Conservation (phyloP, 2,113 vertebrate species). For the Madoqua kirkii region DNA sequence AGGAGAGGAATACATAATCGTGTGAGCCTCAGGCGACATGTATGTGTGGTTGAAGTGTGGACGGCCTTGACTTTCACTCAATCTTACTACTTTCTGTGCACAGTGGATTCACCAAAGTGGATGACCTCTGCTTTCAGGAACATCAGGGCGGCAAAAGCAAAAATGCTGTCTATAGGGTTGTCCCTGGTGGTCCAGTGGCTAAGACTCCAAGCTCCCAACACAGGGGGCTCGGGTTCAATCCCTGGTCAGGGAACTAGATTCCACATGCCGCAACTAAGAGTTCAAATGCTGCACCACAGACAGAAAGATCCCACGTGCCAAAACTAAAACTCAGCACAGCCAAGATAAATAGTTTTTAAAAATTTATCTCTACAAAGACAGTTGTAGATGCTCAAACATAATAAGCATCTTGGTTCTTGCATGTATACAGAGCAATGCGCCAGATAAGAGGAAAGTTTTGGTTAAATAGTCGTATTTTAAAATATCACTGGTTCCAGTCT, state of each 20-base stretch:
- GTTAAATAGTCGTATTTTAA: background rate
- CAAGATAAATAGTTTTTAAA: background rate
- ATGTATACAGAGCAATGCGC: background rate
- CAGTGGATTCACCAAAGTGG: background rate
- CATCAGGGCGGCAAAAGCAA: background rate
- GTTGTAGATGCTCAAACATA: background rate
- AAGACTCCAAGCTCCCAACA: background rate
- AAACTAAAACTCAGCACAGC: background rate
- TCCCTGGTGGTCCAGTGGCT: background rate
- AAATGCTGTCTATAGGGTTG: background rate
- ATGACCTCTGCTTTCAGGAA: background rate
- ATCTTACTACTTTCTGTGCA: background rate
- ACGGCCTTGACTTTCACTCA: background rate
- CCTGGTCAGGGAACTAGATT: background rate
- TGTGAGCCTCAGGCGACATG: background rate
- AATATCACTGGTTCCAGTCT: background rate
- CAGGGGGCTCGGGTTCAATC: background rate
- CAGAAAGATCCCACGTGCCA: background rate
- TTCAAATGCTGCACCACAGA: background rate
- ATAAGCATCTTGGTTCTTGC: background rate
- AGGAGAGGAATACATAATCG: slow-evolving; percentile 28
- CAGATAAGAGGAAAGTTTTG: background rate
- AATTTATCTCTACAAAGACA: background rate
- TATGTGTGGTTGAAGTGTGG: background rate
- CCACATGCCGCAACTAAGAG: background rate